Evolutionary conservation across 2,113 vertebrate species (phyloP).

Genomic region (Hiodon alosoides): DNA sequence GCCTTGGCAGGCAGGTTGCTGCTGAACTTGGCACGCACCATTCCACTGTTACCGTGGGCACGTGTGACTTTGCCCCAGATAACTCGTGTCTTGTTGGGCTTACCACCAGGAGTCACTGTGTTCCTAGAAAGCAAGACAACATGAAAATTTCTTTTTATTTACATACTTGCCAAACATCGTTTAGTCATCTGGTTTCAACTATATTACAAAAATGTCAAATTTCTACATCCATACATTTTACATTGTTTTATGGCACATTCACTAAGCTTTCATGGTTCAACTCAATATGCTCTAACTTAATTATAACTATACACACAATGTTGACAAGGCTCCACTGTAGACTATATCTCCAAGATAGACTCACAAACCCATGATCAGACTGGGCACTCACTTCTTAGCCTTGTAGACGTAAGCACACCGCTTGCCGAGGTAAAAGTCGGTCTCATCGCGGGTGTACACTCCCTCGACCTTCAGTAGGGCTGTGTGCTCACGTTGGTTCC

Average conservation of each 20-base stretch:
- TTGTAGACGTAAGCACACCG: constrained; percentile 97
- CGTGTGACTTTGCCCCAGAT: constrained; percentile 97
- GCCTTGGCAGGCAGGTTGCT: constrained; percentile 95
- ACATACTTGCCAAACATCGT: too few relatives aligned
- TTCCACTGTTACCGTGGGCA: constrained; percentile 91
- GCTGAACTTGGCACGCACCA: constrained; percentile 95
- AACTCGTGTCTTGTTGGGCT: constrained; percentile 94
- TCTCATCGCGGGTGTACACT: constrained; percentile 83
- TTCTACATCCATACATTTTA: too few relatives aligned
- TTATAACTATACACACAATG: too few relatives aligned
- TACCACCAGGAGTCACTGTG: constrained; percentile 88
- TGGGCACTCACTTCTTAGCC: constrained; percentile 86
- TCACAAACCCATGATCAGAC: too few relatives aligned
- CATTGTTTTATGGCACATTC: too few relatives aligned
- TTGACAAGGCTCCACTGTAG: too few relatives aligned
- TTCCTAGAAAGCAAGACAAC: constrained; percentile 61
- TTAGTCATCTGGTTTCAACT: too few relatives aligned
- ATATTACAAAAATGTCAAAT: too few relatives aligned
- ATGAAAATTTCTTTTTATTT: background rate
- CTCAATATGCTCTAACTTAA: too few relatives aligned
- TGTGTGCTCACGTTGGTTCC: constrained; percentile 94
- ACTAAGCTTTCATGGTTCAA: too few relatives aligned
- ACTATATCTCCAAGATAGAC: too few relatives aligned
- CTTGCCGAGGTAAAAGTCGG: constrained; percentile 94
- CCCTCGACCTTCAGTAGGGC: constrained; percentile 95